These are phyloP conservation scores for Arge pagana DNA, from an alignment of 2,888 invertebrate genomes.

Conservation along the genomic window DNA sequence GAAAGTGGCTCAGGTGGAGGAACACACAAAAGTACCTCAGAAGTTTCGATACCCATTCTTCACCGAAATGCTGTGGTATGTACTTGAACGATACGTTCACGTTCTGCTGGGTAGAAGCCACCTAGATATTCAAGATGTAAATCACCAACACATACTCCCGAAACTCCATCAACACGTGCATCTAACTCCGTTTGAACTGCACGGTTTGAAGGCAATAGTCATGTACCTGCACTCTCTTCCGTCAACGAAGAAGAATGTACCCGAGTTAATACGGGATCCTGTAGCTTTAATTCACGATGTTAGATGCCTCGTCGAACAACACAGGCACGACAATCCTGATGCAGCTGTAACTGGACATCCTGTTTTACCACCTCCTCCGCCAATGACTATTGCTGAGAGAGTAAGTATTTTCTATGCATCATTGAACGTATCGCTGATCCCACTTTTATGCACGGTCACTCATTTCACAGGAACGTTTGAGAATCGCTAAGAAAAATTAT, in stretches of 20 bases:
- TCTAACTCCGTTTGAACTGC: constrained; percentile 78
- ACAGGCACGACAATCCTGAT: constrained; percentile 83
- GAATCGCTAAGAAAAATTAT: constrained; percentile 44
- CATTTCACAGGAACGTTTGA: constrained; percentile 44
- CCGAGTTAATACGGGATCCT: constrained; percentile 86
- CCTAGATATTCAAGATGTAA: constrained; percentile 60
- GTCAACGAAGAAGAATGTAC: constrained; percentile 87
- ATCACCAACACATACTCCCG: constrained; percentile 49
- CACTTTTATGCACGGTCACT: background rate
- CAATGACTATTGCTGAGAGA: constrained; percentile 50
- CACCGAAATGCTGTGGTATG: constrained; percentile 98
- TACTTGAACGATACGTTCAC: constrained; percentile 88
- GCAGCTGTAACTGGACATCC: constrained; percentile 83
- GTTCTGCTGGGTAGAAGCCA: constrained; percentile 85
- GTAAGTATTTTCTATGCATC: constrained; percentile 33
- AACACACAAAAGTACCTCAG: constrained; percentile 92
- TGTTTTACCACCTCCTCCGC: constrained; percentile 64
- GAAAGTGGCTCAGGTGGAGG: constrained; percentile 94
- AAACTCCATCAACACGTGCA: constrained; percentile 69
- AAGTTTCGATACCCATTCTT: constrained; percentile 99
- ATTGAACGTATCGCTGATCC: background rate
- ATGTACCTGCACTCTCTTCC: constrained; percentile 90
- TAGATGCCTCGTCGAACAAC: constrained; percentile 84
- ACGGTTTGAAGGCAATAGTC: constrained; percentile 85
- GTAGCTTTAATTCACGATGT: constrained; percentile 89